Evolutionary conservation across 2,888 invertebrate species (phyloP).

Genomic region (Pogonocherus hispidulus): DNA sequence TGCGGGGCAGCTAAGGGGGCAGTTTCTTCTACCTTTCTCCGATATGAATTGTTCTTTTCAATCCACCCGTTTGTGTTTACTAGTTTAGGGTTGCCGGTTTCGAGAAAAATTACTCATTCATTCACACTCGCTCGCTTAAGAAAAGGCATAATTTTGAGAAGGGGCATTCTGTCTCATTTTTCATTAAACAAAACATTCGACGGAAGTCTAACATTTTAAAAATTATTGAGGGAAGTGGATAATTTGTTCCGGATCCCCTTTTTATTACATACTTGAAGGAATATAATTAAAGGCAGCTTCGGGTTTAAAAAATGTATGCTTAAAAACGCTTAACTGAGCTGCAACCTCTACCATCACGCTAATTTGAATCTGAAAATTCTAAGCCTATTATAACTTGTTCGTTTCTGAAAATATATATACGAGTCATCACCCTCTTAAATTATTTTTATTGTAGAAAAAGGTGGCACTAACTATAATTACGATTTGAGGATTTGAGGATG

Average conservation of each 20-base stretch:
- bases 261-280: background rate
- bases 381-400: too few relatives aligned
- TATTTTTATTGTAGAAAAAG: too few relatives aligned
- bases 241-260: constrained; percentile 13
- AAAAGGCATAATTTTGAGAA: constrained; percentile 38
- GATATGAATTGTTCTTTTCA: constrained; percentile 55
- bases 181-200: constrained; percentile 37
- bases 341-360: too few relatives aligned
- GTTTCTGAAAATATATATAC: too few relatives aligned
- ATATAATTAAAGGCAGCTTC: background rate
- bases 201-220: constrained; percentile 29
- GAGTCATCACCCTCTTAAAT: too few relatives aligned
- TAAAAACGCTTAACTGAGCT: too few relatives aligned
- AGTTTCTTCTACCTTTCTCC: constrained; percentile 45
- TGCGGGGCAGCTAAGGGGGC: constrained; percentile 36
- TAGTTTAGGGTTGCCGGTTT: constrained; percentile 40
- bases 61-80: constrained; percentile 48
- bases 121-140: constrained; percentile 34
- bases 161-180: constrained; percentile 32
- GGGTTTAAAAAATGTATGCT: background rate
- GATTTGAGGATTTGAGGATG: too few relatives aligned
- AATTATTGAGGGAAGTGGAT: constrained; percentile 27
- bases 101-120: constrained; percentile 42
- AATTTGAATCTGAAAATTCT: too few relatives aligned
- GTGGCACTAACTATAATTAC: too few relatives aligned